phyloP scores from a whole-genome alignment of 1,140 invertebrate genomes.

The Prorops nasuta region DNA sequence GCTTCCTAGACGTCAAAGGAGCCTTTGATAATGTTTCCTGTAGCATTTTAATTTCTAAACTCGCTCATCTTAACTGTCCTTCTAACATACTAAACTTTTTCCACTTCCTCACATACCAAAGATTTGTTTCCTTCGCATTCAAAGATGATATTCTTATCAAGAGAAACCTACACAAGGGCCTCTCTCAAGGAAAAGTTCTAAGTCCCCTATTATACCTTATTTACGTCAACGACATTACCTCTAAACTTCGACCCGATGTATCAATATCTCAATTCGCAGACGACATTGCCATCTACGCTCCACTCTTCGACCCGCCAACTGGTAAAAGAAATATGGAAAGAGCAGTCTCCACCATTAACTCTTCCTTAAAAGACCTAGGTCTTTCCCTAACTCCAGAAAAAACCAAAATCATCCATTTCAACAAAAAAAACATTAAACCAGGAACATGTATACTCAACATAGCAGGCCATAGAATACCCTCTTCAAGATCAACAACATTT shows the following conservation, averaged over 20 bases:
- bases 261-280: slow-evolving; percentile 11
- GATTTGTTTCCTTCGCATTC: too few relatives aligned
- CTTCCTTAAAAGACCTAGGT: too few relatives aligned
- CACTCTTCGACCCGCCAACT: too few relatives aligned
- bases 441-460: slow-evolving; percentile 1
- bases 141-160: too few relatives aligned
- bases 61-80: slow-evolving; percentile 9
- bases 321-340: too few relatives aligned
- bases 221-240: neutral
- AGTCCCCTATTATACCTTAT: slow-evolving; percentile 6
- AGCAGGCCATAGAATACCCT: neutral
- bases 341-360: too few relatives aligned
- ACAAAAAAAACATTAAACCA: slow-evolving; percentile 6
- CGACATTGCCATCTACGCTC: slow-evolving; percentile 13
- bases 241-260: neutral
- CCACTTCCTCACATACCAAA: slow-evolving; percentile 6
- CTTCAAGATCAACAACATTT: slow-evolving; percentile 1
- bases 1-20: too few relatives aligned
- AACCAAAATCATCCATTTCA: slow-evolving; percentile 10
- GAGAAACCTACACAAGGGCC: neutral
- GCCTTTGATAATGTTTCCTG: slow-evolving; percentile 15
- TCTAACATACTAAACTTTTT: slow-evolving; percentile 3
- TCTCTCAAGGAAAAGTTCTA: neutral
- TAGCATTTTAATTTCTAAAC: slow-evolving; percentile 9
- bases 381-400: neutral